phyloP scores from a whole-genome alignment of 2,113 vertebrate genomes.

The Notothenia rossii region DNA sequence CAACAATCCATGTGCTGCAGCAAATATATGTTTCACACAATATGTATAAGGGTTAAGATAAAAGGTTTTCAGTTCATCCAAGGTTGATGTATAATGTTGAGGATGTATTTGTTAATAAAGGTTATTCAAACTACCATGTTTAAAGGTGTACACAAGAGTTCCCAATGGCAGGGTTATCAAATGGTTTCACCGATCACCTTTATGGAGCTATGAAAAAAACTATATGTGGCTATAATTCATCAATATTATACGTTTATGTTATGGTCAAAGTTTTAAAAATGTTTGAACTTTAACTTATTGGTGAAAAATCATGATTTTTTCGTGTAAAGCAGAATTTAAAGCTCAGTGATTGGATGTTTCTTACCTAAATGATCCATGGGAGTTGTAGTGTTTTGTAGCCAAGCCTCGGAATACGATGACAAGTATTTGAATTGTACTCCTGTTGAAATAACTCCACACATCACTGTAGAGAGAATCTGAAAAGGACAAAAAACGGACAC shows the following conservation, averaged over 20 bases:
- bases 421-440: neutral
- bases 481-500: neutral
- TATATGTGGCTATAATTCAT: neutral
- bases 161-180: neutral
- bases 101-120: neutral
- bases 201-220: neutral
- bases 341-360: neutral
- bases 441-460: neutral
- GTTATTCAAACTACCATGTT: neutral
- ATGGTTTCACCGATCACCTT: neutral
- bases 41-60: neutral
- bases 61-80: neutral
- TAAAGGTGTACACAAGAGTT: neutral
- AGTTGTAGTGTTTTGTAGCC: neutral
- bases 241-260: no score
- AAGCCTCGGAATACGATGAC: neutral
- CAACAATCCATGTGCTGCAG: conserved; percentile 16
- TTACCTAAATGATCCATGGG: neutral
- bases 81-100: no score
- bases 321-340: no score
- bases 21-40: neutral
- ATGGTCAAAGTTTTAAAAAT: neutral
- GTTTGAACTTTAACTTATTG: neutral
- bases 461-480: neutral
- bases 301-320: neutral